Evolutionary conservation across 2,797 vertebrate genomes (phyloP), one percentile per base, ranked within the genome.

Genomic region (Falco peregrinus): DNA sequence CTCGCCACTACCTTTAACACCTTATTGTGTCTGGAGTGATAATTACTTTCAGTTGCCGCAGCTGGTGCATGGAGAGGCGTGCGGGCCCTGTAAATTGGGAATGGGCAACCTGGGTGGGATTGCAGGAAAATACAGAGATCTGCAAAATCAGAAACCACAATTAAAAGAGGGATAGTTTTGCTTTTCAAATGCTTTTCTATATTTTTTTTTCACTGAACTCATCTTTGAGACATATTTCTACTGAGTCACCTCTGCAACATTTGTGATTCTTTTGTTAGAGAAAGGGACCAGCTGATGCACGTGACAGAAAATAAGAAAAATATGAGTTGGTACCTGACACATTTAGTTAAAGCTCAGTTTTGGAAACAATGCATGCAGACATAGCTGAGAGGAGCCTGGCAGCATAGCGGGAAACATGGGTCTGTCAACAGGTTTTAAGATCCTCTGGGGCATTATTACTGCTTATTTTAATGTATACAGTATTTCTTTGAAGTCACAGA

Each of bases 41-140:
- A 97, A 92, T 96, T 95, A 84, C 93, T 97, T 97, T 95, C 84
- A 95, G 96, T 96, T 94, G 87, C 95, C 14, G 50, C 96, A 96
- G 96, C 94, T 96, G 94, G 89, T 97, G 93, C 71, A 87, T 6
- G 83, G 91, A 61, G 56, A 90, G 77, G 93, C 73, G 33, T 81
- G 67, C 11, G 15, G 91, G 91, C 95, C 89, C 94, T 93, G 91
- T 79, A 93, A 95, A 88, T 93, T 96, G 96, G 88, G 93, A 96
- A 70, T 81, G 87, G 88, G 87, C 89, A 94, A 84, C 73, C 77
- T 82, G 93, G 90, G 90, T 91, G 96, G 96, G 94, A 97, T 95
- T 60, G 90, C 74, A 90, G 96, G 68, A 67, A 91, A 96, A 78
- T 18, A 79, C 9, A 75, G 60, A 68, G 50, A 64, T 35, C 94